Evolutionary conservation across 2,113 vertebrate genomes (phyloP), one percentile per base, ranked within the genome.

Genomic region (Clarias batrachus): DNA sequence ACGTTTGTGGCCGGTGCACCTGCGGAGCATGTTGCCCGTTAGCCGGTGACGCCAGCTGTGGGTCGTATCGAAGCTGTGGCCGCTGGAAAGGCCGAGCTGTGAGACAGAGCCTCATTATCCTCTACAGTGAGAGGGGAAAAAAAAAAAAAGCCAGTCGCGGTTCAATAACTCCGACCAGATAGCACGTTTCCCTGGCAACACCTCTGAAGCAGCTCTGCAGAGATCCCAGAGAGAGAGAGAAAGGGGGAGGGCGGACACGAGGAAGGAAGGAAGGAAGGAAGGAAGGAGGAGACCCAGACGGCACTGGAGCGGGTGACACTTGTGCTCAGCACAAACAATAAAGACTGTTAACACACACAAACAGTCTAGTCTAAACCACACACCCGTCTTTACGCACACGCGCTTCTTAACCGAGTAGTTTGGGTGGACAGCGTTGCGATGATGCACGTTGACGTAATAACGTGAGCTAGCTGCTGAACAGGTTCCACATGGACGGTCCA

Each of bases 121-220:
- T 95, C 95, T 96, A 96, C 96, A 96, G 95, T 95, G 95, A 96
- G 96, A 59, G 63, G n/a, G 57, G 13, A 56, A 37, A 16, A 16
- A 2, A 56, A 62, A 83, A 86, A 79, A 88, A 87, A 96, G 96
- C 96, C 96, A 96, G 96, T 97, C 96, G 96, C 96, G 97, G 97
- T 98, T 98, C 98, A 99, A 97, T 97, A 97, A 98, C 96, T 97
- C 96, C 96, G 97, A 96, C 96, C 96, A 97, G 96, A 98, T 97
- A 96, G 94, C 95, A 94, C 93, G 97, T 98, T 98, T 97, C 97
- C 97, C 94, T 97, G 97, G 96, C 95, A 96, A 96, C 96, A 94
- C 96, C 96, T 96, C 91, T 87, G 79, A 79, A 85, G 88, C 91
- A 92, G 90, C 89, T 90, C 93, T 91, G 93, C 85, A 87, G 92